Conservation (phyloP, 2,797 vertebrate species). For the Syndactyla subalaris region DNA sequence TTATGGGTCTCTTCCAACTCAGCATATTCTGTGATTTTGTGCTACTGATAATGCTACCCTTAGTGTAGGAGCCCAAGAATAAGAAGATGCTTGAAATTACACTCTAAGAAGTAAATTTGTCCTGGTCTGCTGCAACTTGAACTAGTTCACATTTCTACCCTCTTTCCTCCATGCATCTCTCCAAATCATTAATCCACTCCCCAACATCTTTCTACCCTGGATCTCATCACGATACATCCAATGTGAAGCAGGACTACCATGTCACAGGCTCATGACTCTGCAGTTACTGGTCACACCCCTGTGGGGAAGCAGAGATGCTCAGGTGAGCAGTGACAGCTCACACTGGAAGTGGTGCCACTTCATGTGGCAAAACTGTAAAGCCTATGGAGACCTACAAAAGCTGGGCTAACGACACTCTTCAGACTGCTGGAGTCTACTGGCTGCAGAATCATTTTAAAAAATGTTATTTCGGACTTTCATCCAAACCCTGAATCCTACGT, state of each 20-base stretch:
- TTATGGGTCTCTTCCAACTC: not conserved
- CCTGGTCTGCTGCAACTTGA: not conserved
- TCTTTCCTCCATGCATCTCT: not conserved
- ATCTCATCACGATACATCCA: accelerated
- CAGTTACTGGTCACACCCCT: accelerated
- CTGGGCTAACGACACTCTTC: not conserved
- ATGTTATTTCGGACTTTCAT: not conserved
- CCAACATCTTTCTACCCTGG: not conserved
- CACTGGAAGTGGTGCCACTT: not conserved
- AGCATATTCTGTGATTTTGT: not conserved
- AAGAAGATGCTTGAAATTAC: not conserved
- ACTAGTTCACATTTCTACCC: not conserved
- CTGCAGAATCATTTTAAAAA: not conserved
- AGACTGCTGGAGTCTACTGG: not conserved
- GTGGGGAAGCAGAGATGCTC: not conserved
- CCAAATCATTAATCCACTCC: not conserved
- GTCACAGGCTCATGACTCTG: not conserved
- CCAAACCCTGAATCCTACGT: slow-evolving; percentile 22
- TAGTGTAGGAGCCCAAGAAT: not conserved
- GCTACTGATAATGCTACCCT: not conserved
- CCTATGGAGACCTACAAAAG: not conserved
- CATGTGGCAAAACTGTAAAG: not conserved
- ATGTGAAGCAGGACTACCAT: not conserved
- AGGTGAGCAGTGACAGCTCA: not conserved
- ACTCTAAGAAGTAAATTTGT: not conserved